Percentiles rank a stretch among this genome's conserved stretches.
Conservation (phyloP, 2,888 invertebrate genomes). For the Adineta ricciae region DNA sequence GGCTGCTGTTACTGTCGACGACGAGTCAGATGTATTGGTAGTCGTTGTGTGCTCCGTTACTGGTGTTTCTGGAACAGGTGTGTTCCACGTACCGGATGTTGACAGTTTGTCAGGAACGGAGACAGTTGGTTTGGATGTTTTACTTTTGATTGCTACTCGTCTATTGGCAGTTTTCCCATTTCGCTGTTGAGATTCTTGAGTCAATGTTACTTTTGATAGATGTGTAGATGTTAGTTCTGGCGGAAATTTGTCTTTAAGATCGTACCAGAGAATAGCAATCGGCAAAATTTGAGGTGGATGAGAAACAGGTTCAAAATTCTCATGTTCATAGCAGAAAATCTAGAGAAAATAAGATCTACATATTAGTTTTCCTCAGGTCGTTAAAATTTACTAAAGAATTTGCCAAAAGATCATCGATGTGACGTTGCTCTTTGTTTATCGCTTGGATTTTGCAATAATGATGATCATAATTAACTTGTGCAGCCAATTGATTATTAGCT, state of each 20-base stretch:
- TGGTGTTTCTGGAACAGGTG: background rate
- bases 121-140: background rate
- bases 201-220: background rate
- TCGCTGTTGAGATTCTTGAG: background rate
- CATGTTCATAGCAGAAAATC: conserved; percentile 8
- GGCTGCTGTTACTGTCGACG: background rate
- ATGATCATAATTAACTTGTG: background rate
- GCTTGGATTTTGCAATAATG: conserved; percentile 8
- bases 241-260: background rate
- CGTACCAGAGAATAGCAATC: background rate
- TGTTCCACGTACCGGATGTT: background rate
- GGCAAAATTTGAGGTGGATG: background rate
- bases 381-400: background rate
- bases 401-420: background rate
- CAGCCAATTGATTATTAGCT: background rate
- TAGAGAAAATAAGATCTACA: background rate
- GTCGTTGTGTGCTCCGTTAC: background rate
- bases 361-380: too few relatives aligned
- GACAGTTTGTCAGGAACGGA: background rate
- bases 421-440: background rate
- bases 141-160: background rate
- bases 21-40: background rate
- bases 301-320: background rate
- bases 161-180: background rate
- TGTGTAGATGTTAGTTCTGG: background rate